A percentile compares a stretch with the other conserved stretches of the same genome.
Conservation (phyloP, 30 jellyfish, hydroid and myxozoan genomes). For the Catostylus mosaicus region DNA sequence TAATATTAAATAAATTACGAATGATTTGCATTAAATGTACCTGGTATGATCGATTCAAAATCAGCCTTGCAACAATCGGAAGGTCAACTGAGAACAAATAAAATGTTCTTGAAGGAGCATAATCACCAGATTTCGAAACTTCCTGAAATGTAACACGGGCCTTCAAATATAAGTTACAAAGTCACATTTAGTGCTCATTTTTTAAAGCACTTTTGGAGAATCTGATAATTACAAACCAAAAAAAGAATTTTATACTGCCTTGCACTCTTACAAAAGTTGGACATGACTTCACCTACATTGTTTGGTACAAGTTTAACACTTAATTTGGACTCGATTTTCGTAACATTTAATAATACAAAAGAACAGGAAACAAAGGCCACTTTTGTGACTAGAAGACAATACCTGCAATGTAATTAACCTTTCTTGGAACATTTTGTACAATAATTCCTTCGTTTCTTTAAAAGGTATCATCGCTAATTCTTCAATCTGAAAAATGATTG, state of each 20-base stretch:
- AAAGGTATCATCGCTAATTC: slow-evolving; percentile 98
- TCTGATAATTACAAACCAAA: neutral
- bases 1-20: too few relatives aligned
- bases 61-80: slow-evolving; percentile 87
- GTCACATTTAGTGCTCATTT: neutral
- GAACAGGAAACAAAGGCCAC: neutral
- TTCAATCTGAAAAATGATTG: slow-evolving; percentile 77
- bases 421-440: slow-evolving; percentile 91
- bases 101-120: slow-evolving; percentile 97
- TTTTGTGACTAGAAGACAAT: neutral
- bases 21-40: too few relatives aligned
- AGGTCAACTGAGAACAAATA: slow-evolving; percentile 90
- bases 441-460: slow-evolving; percentile 91
- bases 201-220: neutral
- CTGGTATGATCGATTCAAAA: slow-evolving; percentile 85
- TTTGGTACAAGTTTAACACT: too few relatives aligned
- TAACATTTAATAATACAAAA: neutral
- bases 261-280: too few relatives aligned
- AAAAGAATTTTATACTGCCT: too few relatives aligned
- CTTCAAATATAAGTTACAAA: neutral
- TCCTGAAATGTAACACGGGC: slow-evolving; percentile 64
- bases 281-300: too few relatives aligned
- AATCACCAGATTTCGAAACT: slow-evolving; percentile 86
- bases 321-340: too few relatives aligned
- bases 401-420: slow-evolving; percentile 79